phyloP scores from a whole-genome alignment of 1,140 invertebrate genomes.

The Aphidius gifuensis region DNA sequence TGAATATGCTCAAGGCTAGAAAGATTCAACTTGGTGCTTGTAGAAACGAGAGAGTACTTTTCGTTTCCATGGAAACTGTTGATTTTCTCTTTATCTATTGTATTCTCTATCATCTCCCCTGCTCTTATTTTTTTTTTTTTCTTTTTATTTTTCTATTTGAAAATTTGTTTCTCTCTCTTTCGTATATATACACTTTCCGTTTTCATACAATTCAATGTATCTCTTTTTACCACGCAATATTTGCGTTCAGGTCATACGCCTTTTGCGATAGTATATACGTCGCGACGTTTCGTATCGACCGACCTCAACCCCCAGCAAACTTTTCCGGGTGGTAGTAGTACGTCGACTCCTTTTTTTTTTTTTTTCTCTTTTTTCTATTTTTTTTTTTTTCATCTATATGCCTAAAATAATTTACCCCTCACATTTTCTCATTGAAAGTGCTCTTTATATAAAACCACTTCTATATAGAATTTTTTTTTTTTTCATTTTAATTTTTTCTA shows the following conservation, averaged over 20 bases:
- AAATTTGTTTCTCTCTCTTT: slow-evolving; percentile 23
- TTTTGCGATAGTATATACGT: slow-evolving; percentile 31
- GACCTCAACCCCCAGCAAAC: slow-evolving; percentile 25
- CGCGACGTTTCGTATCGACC: slow-evolving; percentile 42
- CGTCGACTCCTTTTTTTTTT: slow-evolving; percentile 21
- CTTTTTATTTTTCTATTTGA: slow-evolving; percentile 7
- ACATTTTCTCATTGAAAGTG: no score
- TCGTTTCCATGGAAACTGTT: slow-evolving; percentile 37
- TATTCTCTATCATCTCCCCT: no score
- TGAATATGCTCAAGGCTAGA: no score
- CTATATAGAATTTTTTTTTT: no score
- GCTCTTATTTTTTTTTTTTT: slow-evolving; percentile 23
- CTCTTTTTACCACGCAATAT: slow-evolving; percentile 24
- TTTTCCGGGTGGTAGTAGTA: slow-evolving; percentile 15
- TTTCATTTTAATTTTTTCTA: slow-evolving; percentile 22
- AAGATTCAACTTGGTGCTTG: no score
- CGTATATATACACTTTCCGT: slow-evolving; percentile 2
- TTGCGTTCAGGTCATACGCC: slow-evolving; percentile 32
- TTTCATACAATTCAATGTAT: slow-evolving; percentile 26
- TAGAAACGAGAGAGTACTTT: no score
- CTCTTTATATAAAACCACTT: no score
- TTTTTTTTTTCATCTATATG: background rate
- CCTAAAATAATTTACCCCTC: no score
- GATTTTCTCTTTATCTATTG: background rate
- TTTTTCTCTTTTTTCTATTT: slow-evolving; percentile 5